These are phyloP conservation scores for Nestor notabilis DNA, from an alignment of 2,113 vertebrate species.

Conservation along the genomic window DNA sequence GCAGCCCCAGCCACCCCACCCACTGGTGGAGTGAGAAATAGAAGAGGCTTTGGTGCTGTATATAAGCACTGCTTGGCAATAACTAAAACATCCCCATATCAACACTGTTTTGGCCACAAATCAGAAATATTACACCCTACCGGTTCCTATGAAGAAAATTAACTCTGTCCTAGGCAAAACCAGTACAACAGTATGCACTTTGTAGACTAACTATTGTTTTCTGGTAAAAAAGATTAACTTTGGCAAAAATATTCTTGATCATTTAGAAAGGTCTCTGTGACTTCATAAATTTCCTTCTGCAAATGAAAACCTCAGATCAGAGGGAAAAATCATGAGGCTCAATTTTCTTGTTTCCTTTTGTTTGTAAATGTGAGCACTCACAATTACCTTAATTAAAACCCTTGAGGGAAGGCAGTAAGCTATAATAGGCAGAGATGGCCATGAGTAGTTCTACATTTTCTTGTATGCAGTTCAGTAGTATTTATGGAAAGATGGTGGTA, in stretches of 20 bases:
- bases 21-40: accelerated
- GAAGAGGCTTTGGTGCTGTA: background rate
- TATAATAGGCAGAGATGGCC: background rate
- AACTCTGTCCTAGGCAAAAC: background rate
- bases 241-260: background rate
- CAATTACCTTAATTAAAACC: background rate
- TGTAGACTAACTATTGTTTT: background rate
- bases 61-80: background rate
- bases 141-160: background rate
- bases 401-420: background rate
- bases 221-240: background rate
- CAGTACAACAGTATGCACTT: background rate
- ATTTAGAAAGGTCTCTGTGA: background rate
- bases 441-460: background rate
- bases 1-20: background rate
- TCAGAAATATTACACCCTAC: background rate
- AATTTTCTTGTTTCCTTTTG: background rate
- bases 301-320: background rate
- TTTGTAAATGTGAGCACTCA: background rate
- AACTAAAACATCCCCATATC: background rate
- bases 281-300: background rate
- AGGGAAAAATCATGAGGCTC: background rate
- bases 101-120: background rate
- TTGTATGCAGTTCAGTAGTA: background rate
- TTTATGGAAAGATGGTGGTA: background rate